Conservation (phyloP, 2,888 invertebrate genomes). For the Eupithecia exiguata region DNA sequence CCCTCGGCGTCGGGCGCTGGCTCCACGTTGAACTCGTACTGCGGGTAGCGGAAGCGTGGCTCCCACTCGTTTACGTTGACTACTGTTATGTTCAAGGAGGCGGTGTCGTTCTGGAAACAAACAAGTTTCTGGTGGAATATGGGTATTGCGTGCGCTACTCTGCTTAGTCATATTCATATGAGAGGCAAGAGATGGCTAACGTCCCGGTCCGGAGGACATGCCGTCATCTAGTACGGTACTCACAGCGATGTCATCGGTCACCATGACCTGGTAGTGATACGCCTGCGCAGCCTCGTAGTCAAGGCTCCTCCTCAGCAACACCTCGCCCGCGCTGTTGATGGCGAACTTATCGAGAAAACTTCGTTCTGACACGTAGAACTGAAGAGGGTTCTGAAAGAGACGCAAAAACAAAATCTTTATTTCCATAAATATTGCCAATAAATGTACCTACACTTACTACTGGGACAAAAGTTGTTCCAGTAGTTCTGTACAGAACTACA, state of each 20-base stretch:
- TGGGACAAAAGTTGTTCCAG: no score
- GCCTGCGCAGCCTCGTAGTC: slow-evolving; percentile 90
- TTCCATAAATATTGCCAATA: no score
- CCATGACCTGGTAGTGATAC: slow-evolving; percentile 91
- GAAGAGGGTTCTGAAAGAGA: slow-evolving; percentile 81
- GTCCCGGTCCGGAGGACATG: neutral
- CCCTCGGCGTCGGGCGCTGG: slow-evolving; percentile 5
- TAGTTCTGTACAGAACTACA: no score
- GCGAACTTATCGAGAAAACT: slow-evolving; percentile 89
- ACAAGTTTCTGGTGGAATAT: neutral
- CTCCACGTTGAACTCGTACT: slow-evolving; percentile 91
- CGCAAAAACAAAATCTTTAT: neutral
- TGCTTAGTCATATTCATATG: neutral
- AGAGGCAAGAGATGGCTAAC: neutral
- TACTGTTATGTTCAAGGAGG: slow-evolving; percentile 91
- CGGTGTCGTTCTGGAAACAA: slow-evolving; percentile 90
- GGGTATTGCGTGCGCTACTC: neutral
- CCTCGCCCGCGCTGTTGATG: slow-evolving; percentile 91
- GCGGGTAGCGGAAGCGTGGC: slow-evolving; percentile 93
- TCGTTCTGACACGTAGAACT: slow-evolving; percentile 90
- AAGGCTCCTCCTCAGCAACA: slow-evolving; percentile 88
- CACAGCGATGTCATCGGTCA: slow-evolving; percentile 90
- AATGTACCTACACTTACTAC: no score
- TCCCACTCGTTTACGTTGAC: slow-evolving; percentile 97
- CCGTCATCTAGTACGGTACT: slow-evolving; percentile 47